phyloP scores from a whole-genome alignment of 2,113 vertebrate species.

The Aramus guarauna region DNA sequence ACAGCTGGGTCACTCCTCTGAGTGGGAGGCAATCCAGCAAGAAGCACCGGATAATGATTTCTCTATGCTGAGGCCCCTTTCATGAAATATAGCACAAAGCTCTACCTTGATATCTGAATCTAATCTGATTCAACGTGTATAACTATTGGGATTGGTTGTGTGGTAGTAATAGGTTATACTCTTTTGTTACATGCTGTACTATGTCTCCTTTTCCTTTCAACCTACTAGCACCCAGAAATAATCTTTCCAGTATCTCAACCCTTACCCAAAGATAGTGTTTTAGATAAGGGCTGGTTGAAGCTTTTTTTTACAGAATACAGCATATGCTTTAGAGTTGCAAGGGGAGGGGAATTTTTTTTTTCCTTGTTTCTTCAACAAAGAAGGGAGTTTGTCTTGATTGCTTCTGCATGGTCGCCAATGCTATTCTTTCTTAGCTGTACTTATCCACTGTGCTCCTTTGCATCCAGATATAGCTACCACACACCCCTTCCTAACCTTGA shows the following conservation, averaged over 20 bases:
- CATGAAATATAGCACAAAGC: conserved; percentile 22
- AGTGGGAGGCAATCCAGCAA: conserved; percentile 50
- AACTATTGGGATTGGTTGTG: neutral
- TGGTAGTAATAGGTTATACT: neutral
- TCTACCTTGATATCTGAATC: conserved; percentile 31
- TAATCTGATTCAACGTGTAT: conserved; percentile 13
- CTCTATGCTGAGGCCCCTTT: conserved; percentile 11
- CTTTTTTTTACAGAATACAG: neutral
- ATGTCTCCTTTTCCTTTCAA: neutral
- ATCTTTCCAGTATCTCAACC: neutral
- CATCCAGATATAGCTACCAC: neutral
- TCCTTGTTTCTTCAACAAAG: neutral
- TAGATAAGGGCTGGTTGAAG: neutral
- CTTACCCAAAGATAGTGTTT: neutral
- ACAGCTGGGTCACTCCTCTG: conserved; percentile 41
- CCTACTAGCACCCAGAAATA: neutral
- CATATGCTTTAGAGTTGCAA: neutral
- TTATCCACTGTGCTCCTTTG: neutral
- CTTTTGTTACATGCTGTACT: neutral
- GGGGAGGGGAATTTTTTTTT: neutral
- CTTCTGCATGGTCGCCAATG: neutral
- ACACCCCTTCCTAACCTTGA: neutral
- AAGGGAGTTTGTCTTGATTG: neutral
- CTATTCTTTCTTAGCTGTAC: neutral
- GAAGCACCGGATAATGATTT: conserved; percentile 44